Evolutionary conservation across 2,797 vertebrate genomes (phyloP).

Genomic region (Clarias laeviceps): DNA sequence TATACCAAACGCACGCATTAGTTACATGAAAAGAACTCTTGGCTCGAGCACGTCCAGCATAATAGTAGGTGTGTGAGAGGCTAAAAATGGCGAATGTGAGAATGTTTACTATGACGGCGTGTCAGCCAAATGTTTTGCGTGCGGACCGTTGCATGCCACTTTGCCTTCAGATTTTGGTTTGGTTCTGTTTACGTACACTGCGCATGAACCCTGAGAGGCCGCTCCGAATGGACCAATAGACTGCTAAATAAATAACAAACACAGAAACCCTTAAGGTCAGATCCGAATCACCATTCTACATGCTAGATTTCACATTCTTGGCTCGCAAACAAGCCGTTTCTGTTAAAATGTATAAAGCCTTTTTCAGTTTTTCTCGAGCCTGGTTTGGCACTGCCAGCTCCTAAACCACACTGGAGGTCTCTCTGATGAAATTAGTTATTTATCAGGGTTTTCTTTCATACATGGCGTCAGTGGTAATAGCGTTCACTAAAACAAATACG

Average conservation of each 20-base stretch:
- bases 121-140: conserved; percentile 27
- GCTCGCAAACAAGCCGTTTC: conserved; percentile 38
- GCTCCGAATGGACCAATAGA: conserved; percentile 18
- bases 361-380: conserved; percentile 31
- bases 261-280: conserved; percentile 29
- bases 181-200: conserved; percentile 39
- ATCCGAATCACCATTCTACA: conserved; percentile 29
- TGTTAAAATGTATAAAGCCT: conserved; percentile 21
- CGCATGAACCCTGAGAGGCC: conserved; percentile 17
- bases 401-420: conserved; percentile 23
- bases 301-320: conserved; percentile 31
- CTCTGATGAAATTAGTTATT: conserved; percentile 35
- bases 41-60: conserved; percentile 6
- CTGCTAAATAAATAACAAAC: conserved; percentile 45
- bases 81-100: not conserved
- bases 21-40: conserved; percentile 19
- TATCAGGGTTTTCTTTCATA: conserved; percentile 39
- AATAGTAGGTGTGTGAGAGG: conserved; percentile 13
- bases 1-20: conserved; percentile 31
- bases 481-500: conserved; percentile 37
- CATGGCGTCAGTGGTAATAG: conserved; percentile 35
- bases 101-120: conserved; percentile 32
- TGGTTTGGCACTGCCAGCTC: conserved; percentile 36
- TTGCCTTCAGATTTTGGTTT: conserved; percentile 2
- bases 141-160: conserved; percentile 15